Percentiles rank a stretch among this genome's conserved stretches.
Conservation (phyloP, 2,113 vertebrate genomes). For the Zingel zingel region DNA sequence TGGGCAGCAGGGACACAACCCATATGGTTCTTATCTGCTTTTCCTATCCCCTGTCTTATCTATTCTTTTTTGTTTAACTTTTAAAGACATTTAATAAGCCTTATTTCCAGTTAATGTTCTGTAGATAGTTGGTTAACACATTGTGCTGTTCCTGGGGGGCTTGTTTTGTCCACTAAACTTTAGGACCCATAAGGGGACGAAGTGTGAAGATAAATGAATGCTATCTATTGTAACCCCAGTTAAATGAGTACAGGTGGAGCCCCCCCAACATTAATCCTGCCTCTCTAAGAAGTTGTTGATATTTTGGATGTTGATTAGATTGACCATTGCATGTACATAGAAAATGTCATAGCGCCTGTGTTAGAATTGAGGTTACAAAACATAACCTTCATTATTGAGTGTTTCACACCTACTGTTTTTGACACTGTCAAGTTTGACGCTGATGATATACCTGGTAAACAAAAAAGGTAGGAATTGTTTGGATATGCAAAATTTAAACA, state of each 20-base stretch:
- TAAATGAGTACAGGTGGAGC: not conserved
- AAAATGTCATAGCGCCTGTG: not conserved
- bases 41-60: not conserved
- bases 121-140: not conserved
- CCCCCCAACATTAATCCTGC: not conserved
- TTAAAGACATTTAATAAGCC: not conserved
- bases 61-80: not conserved
- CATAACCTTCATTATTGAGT: slow-evolving; percentile 6
- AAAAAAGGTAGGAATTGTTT: slow-evolving; percentile 14
- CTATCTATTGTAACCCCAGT: not conserved
- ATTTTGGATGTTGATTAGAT: not conserved
- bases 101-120: not conserved
- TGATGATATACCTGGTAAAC: slow-evolving; percentile 23
- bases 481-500: not conserved
- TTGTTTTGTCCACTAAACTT: not conserved
- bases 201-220: not conserved
- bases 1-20: not conserved
- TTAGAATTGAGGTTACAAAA: slow-evolving; percentile 7
- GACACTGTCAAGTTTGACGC: not conserved
- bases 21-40: not conserved
- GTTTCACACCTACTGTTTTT: slow-evolving; percentile 20
- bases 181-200: too few relatives aligned
- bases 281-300: not conserved
- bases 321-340: not conserved
- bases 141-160: not conserved